Base-by-base conservation (phyloP, 2,797 vertebrate genomes). In the Liasis olivaceus region DNA sequence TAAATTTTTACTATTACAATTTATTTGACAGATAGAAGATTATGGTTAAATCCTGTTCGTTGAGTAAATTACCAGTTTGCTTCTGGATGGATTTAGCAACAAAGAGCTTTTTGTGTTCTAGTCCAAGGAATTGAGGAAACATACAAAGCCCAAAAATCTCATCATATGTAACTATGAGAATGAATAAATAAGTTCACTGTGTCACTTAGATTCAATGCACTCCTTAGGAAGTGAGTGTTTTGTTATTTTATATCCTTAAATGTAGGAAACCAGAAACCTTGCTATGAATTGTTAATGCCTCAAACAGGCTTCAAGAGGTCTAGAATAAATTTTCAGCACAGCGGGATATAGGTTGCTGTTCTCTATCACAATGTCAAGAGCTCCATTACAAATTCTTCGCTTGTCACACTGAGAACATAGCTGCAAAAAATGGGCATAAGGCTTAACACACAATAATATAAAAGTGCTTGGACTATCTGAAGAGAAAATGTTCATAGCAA, bases 281-380 rank as follows among this genome's bases (percentile, higher is more conserved):
- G 90, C 64, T 95, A 85, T 93, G 81, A 95, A 93, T 92, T 87
- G 15, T 94, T 95, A 95, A 89, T 95, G 85, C 66, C 51, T 95
- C 1, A 26, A 84, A 92, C 72, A 94, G 28, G 36, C 51, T 85
- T 91, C 84, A 90, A 90, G 90, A 66, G 93, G 56, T 20, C 66
- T 94, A 95, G 93, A 90, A 69, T 95, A 94, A 94, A 94, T 95
- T 94, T 95, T 95, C 85, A 90, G 77, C 94, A 93, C 92, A 94
- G 91, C 95, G 77, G 88, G 89, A 94, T 92, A 62, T 91, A 94
- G 54, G 77, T 92, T 95, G 90, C 60, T 94, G 87, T 63, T 96
- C 13, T 0, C 0, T 81, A 85, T 92, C 91, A 94, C 89, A 87
- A 93, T 94, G 89, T 60, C n/a, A 95, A 93, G 95, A 95, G 92